Conservation (phyloP, 2,888 invertebrate species). For the Autographa pulchrina region DNA sequence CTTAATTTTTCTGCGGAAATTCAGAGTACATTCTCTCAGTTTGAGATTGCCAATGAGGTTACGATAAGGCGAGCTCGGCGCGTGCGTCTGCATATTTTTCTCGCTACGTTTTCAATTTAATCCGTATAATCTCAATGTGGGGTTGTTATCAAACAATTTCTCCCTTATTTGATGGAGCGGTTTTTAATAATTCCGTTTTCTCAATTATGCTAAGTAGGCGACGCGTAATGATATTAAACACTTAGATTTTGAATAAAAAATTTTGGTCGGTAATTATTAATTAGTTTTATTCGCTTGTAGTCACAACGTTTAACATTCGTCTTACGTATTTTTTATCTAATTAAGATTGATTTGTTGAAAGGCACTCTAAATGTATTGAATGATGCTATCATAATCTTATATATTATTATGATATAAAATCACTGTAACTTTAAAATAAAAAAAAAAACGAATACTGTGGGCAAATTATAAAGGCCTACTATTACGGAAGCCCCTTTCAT, state of each 20-base stretch:
- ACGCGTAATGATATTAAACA: slow-evolving; percentile 25
- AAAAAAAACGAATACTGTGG: too few relatives aligned
- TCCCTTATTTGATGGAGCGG: slow-evolving; percentile 60
- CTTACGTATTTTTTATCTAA: background rate
- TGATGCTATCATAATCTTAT: too few relatives aligned
- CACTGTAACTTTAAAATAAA: too few relatives aligned
- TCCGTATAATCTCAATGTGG: slow-evolving; percentile 67
- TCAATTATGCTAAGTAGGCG: slow-evolving; percentile 27
- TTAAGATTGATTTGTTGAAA: too few relatives aligned
- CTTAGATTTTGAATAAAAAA: slow-evolving; percentile 13
- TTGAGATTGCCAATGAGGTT: slow-evolving; percentile 72
- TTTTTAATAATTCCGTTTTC: slow-evolving; percentile 52
- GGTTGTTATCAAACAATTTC: slow-evolving; percentile 68
- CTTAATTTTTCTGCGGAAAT: slow-evolving; percentile 61
- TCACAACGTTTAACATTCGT: background rate
- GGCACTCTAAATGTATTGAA: too few relatives aligned
- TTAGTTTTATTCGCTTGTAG: background rate
- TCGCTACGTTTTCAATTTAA: slow-evolving; percentile 74
- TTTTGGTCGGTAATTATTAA: background rate
- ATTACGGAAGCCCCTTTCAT: too few relatives aligned
- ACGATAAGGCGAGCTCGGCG: slow-evolving; percentile 69
- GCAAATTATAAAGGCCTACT: too few relatives aligned
- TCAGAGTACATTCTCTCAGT: slow-evolving; percentile 60
- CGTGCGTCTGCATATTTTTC: slow-evolving; percentile 80
- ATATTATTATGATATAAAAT: too few relatives aligned